Conservation (phyloP, 1,140 invertebrate species). For the Brachionus plicatilis region DNA sequence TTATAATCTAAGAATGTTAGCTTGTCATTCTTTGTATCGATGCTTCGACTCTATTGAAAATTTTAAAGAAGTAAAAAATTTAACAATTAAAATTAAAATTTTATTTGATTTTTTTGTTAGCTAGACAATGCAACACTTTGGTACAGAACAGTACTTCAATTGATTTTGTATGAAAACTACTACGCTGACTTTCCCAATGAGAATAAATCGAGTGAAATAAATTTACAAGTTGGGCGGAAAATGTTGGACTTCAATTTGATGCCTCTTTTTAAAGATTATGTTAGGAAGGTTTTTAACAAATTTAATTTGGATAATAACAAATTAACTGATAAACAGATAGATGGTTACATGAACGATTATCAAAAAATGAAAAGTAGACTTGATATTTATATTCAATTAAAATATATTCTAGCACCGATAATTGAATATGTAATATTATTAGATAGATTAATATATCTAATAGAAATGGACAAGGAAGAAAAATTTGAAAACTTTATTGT, state of each 20-base stretch:
- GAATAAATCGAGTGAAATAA: not conserved
- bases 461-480: conserved; percentile 6
- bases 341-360: not conserved
- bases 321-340: not conserved
- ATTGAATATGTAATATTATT: conserved; percentile 30
- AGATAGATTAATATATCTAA: conserved; percentile 28
- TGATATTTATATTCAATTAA: conserved; percentile 36
- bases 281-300: conserved; percentile 26
- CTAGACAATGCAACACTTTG: conserved; percentile 10
- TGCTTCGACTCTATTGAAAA: conserved; percentile 57
- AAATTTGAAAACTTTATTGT: conserved; percentile 5
- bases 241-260: not conserved
- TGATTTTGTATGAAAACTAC: conserved; percentile 27
- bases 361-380: not conserved
- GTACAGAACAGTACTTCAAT: conserved; percentile 21
- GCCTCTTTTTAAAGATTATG: conserved; percentile 23
- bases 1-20: conserved; percentile 73
- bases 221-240: conserved; percentile 18
- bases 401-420: conserved; percentile 26
- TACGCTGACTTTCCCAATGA: not conserved
- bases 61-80: conserved; percentile 16
- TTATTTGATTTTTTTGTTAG: not conserved
- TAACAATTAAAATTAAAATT: not conserved
- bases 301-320: conserved; percentile 13
- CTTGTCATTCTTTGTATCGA: conserved; percentile 69